A percentile compares a stretch with the other conserved stretches of the same genome.
Conservation (phyloP, 2,888 invertebrate species). For the Philonicus albiceps region DNA sequence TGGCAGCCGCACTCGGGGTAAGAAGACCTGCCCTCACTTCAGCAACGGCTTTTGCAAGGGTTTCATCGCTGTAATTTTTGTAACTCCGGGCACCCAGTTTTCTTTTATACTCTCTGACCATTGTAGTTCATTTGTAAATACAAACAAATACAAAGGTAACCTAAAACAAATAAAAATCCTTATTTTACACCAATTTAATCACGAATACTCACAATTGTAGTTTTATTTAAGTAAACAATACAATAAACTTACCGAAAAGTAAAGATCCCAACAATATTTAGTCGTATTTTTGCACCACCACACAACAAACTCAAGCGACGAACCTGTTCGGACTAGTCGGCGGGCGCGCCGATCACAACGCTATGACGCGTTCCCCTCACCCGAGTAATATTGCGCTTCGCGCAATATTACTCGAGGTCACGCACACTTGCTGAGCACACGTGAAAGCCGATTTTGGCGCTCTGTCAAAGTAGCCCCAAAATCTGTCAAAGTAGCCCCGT, state of each 20-base stretch:
- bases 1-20: too few relatives aligned
- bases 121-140: not conserved
- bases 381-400: not conserved
- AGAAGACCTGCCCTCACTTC: too few relatives aligned
- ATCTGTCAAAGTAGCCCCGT: not conserved
- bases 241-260: not conserved
- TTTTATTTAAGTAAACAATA: not conserved
- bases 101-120: not conserved
- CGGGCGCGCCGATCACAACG: not conserved
- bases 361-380: not conserved
- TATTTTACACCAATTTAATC: too few relatives aligned
- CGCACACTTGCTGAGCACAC: not conserved
- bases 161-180: too few relatives aligned
- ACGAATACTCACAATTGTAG: not conserved
- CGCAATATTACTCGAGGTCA: not conserved
- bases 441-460: not conserved
- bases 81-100: not conserved
- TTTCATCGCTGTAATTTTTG: not conserved
- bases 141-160: not conserved
- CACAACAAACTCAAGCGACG: too few relatives aligned
- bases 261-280: not conserved
- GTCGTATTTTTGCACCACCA: too few relatives aligned
- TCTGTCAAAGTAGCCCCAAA: not conserved
- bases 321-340: too few relatives aligned
- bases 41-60: too few relatives aligned